Evolutionary conservation across 2,888 invertebrate genomes (phyloP), one percentile per base, ranked within the genome.

Genomic region (Dorcus parallelipipedus): DNA sequence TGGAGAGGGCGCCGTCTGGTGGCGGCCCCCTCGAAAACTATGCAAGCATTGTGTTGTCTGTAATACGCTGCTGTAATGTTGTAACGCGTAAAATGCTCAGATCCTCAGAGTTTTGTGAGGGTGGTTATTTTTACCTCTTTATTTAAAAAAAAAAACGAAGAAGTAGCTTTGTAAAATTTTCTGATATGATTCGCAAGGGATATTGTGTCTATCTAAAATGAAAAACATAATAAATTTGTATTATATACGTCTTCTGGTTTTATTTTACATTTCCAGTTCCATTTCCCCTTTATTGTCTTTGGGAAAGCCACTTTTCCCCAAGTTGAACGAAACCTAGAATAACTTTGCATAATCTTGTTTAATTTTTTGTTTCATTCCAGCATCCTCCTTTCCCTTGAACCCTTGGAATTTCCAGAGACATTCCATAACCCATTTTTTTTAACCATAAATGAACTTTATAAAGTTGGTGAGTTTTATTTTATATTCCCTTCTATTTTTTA

Each of bases 161-260:
- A 71, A 83, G 83, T 84, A 84, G 85, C 85, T 85, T 85, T 85
- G 84, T 85, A 85, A 84, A 84, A 84, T 84, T 83, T 84, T 84
- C 83, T 83, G 82, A 73, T 73, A 73, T 76, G 72, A 84, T 84
- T 84, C 84, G 84, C 85, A 83, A 83, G 83, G 84, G 84, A 85
- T 77, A 84, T 84, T 84, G 84, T 86, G 86, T 86, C 85, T 85
- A 84, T 84, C 83, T 83, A 83, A 76, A 73, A 83, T 82, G 82
- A 71, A 33, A 33, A 76, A 72, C 75, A 74, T 76, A 84, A 85
- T 85, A 79, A 85, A 86, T 85, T 86, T 86, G 85, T 86, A 86
- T 85, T 85, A 85, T 85, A 79, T 59, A 77, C 80, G 62, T 61
- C 54, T 53, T 41, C 63, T 54, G 52, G 62, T 65, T 64, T 69